Evolutionary conservation across 2,888 invertebrate species (phyloP).

Genomic region (Ormyrus thymus): DNA sequence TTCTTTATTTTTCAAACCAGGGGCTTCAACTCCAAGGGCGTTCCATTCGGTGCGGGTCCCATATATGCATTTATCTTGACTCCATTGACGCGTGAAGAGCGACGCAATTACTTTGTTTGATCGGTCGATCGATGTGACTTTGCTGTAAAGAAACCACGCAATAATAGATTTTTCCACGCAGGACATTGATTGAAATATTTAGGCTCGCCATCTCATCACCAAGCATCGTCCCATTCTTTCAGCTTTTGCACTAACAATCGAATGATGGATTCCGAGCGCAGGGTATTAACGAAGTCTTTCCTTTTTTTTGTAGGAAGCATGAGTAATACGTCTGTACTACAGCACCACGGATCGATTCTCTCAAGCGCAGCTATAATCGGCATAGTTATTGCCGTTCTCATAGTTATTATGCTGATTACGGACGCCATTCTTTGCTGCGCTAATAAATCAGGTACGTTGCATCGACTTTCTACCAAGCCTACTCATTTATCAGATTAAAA

Average conservation of each 20-base stretch:
- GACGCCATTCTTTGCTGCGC: constrained; percentile 89
- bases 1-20: neutral
- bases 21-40: neutral
- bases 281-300: neutral
- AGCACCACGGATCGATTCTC: constrained; percentile 77
- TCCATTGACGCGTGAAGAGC: constrained; percentile 10
- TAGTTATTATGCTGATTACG: constrained; percentile 83
- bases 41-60: constrained; percentile 49
- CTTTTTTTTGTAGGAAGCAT: constrained; percentile 65
- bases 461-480: neutral
- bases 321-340: constrained; percentile 63
- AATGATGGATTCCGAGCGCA: constrained; percentile 22
- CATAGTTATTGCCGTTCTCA: constrained; percentile 86
- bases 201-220: constrained; percentile 65
- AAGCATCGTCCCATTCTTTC: constrained; percentile 67
- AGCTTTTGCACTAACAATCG: constrained; percentile 72
- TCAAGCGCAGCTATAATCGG: constrained; percentile 89
- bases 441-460: constrained; percentile 76
- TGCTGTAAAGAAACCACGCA: neutral
- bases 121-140: constrained; percentile 32
- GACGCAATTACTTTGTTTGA: constrained; percentile 6
- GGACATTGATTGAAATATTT: constrained; percentile 1
- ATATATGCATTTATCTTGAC: constrained; percentile 33
- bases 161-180: neutral
- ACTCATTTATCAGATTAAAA: too few species aligned